Evolutionary conservation across 92 coral and sea anemone species (phyloP).

Genomic region (Phenganax stokvisi): DNA sequence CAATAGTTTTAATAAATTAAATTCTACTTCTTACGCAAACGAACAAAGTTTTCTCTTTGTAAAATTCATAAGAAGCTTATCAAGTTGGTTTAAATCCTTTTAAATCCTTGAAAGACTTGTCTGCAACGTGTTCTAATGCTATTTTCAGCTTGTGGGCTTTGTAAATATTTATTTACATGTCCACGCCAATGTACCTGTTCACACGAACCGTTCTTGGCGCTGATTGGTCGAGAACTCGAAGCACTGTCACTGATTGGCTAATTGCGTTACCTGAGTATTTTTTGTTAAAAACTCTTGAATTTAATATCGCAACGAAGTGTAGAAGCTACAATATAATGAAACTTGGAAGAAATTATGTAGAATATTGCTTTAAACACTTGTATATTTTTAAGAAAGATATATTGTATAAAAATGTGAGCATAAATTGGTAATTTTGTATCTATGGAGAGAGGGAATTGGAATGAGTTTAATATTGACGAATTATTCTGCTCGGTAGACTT

Average conservation of each 20-base stretch:
- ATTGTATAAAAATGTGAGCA: not conserved
- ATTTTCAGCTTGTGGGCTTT: not conserved
- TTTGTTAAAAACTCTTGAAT: slow-evolving; percentile 12
- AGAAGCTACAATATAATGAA: not conserved
- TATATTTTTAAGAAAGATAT: not conserved
- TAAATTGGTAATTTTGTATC: not conserved
- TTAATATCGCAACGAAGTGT: slow-evolving; percentile 8
- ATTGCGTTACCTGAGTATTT: not conserved
- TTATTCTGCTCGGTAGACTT: slow-evolving; percentile 87
- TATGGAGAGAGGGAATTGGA: not conserved
- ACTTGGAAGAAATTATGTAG: not conserved
- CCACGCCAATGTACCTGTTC: slow-evolving; percentile 20
- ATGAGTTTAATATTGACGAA: slow-evolving; percentile 34
- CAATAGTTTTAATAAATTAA: not conserved
- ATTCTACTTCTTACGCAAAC: not conserved
- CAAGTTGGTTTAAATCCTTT: not conserved
- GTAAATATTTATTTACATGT: slow-evolving; percentile 3
- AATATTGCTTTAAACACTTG: not conserved
- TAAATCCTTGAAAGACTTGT: not conserved
- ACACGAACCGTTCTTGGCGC: not conserved
- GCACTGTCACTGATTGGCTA: slow-evolving; percentile 31
- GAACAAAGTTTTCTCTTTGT: not conserved
- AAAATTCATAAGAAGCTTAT: not conserved
- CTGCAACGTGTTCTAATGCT: not conserved
- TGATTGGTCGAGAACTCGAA: slow-evolving; percentile 14